phyloP scores from a whole-genome alignment of 2,888 invertebrate genomes.

The Caenorhabditis afra region DNA sequence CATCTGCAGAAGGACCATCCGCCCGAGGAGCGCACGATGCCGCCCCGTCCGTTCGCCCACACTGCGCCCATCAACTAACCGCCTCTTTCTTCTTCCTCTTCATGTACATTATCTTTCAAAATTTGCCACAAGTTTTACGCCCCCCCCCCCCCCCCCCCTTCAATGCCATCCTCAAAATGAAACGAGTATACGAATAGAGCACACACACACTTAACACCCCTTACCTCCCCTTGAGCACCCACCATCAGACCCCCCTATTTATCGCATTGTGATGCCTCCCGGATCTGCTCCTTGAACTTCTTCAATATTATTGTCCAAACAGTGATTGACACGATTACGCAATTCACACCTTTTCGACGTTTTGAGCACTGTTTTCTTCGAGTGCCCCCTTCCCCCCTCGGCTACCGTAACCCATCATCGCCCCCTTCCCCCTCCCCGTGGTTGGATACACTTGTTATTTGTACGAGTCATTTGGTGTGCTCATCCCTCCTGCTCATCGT shows the following conservation, averaged over 20 bases:
- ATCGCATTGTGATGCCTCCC: too few relatives aligned
- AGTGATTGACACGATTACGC: constrained; percentile 39
- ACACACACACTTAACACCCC: too few relatives aligned
- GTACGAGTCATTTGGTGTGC: background rate
- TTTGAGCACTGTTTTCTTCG: background rate
- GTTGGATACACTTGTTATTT: background rate
- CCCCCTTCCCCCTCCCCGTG: too few relatives aligned
- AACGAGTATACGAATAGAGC: background rate
- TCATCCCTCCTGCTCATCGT: too few relatives aligned
- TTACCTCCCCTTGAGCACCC: too few relatives aligned
- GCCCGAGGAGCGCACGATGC: constrained; percentile 46
- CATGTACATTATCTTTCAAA: too few relatives aligned
- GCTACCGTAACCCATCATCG: too few relatives aligned
- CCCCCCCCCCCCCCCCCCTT: too few relatives aligned
- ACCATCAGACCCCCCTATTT: too few relatives aligned
- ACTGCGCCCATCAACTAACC: constrained; percentile 56
- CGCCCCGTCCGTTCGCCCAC: constrained; percentile 59
- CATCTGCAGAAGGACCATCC: too few relatives aligned
- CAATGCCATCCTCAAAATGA: too few relatives aligned
- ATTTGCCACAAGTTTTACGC: too few relatives aligned
- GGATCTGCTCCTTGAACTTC: background rate
- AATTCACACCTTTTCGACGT: constrained; percentile 46
- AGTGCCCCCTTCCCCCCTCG: background rate
- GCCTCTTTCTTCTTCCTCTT: background rate
- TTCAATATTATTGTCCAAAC: constrained; percentile 11